Evolutionary conservation across 64 coral and sea anemone genomes (phyloP).

Genomic region (Actinia tenebrosa): DNA sequence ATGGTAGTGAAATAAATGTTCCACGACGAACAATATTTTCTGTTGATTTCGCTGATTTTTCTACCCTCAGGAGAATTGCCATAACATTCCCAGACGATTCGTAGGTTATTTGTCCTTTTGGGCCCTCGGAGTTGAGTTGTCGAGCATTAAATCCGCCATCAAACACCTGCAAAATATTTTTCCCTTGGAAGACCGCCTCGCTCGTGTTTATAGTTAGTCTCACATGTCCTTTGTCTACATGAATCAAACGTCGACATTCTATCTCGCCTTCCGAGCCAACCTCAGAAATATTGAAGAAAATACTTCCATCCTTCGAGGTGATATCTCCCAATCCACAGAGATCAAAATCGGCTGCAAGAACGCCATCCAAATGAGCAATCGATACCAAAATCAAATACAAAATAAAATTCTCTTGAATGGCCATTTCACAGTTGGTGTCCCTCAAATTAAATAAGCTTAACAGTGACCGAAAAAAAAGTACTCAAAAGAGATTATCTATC

Average conservation of each 20-base stretch:
- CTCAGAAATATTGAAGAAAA: not conserved
- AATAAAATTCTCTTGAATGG: not conserved
- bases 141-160: not conserved
- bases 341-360: not conserved
- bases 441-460: not conserved
- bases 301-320: not conserved
- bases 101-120: not conserved
- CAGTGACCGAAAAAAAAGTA: not conserved
- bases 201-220: not conserved
- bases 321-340: not conserved
- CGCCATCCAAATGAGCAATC: not conserved
- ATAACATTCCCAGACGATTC: constrained; percentile 6
- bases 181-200: not conserved
- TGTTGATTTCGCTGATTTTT: not conserved
- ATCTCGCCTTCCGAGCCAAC: not conserved
- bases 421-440: not conserved
- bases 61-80: not conserved
- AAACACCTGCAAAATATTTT: not conserved
- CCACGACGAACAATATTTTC: not conserved
- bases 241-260: not conserved
- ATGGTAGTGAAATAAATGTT: not conserved
- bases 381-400: not conserved
- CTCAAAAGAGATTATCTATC: not conserved
- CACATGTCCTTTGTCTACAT: not conserved
- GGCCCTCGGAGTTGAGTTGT: not conserved